Evolutionary conservation across 2,797 vertebrate species (phyloP).

Genomic region (Podargus strigoides): DNA sequence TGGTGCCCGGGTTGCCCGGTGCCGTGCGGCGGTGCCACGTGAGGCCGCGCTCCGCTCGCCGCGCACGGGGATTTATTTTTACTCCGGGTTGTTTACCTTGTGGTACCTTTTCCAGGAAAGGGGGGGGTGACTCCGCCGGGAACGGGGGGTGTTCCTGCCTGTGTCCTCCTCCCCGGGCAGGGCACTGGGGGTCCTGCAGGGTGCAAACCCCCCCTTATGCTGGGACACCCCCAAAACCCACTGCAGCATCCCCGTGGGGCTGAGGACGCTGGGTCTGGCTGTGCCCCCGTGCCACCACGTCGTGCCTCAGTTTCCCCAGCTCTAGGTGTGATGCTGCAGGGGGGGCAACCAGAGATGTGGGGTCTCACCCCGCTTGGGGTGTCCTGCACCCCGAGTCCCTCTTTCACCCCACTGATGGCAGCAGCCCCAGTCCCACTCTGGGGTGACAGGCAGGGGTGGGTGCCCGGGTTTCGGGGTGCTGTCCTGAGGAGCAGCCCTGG

Average conservation of each 20-base stretch:
- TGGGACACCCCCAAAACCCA: not conserved
- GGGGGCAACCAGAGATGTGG: not conserved
- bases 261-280: not conserved
- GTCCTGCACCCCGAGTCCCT: not conserved
- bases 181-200: not conserved
- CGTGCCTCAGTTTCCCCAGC: not conserved
- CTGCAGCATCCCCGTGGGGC: not conserved
- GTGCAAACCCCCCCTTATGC: not conserved
- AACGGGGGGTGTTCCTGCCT: not conserved
- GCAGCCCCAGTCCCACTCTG: rapidly evolving
- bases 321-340: not conserved
- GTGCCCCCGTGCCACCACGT: not conserved
- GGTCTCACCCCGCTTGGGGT: not conserved
- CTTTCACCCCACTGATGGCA: rapidly evolving
- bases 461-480: not conserved
- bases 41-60: not conserved
- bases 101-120: conserved; percentile 32
- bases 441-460: not conserved
- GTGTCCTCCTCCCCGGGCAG: not conserved
- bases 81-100: conserved; percentile 40
- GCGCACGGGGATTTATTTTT: conserved; percentile 39
- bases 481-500: not conserved
- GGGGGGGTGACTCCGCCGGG: not conserved
- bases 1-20: not conserved
- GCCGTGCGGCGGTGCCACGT: not conserved